Conservation (phyloP, 1,140 invertebrate genomes). For the Sarcophaga bullata region DNA sequence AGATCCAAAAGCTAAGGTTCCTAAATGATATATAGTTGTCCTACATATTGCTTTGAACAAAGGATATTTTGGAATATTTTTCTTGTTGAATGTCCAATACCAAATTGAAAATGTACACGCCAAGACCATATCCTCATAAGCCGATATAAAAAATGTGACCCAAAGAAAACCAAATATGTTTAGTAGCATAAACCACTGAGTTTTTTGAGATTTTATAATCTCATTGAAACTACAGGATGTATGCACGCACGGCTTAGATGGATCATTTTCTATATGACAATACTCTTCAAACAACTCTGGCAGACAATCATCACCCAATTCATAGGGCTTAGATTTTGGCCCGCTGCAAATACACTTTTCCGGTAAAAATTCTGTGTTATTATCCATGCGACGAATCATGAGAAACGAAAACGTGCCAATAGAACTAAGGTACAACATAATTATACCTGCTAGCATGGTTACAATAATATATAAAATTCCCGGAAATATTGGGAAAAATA, state of each 20-base stretch:
- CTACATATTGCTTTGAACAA: slow-evolving; percentile 77
- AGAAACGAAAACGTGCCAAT: slow-evolving; percentile 73
- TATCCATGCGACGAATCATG: slow-evolving; percentile 60
- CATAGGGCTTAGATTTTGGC: slow-evolving; percentile 47
- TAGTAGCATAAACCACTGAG: slow-evolving; percentile 71
- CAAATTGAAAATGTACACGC: slow-evolving; percentile 89
- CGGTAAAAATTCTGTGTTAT: slow-evolving; percentile 56
- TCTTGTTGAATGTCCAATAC: slow-evolving; percentile 92
- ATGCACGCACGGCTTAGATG: slow-evolving; percentile 57
- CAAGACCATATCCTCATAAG: slow-evolving; percentile 88
- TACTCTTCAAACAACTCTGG: slow-evolving; percentile 68
- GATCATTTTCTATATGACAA: slow-evolving; percentile 64
- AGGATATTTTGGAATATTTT: slow-evolving; percentile 83
- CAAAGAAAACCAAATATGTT: slow-evolving; percentile 92
- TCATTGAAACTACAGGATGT: slow-evolving; percentile 71
- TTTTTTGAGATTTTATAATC: slow-evolving; percentile 67
- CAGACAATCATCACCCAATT: slow-evolving; percentile 68
- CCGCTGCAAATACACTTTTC: slow-evolving; percentile 66
- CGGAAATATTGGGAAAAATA: slow-evolving; percentile 92
- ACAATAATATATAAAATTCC: slow-evolving; percentile 83
- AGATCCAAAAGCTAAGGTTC: slow-evolving; percentile 93
- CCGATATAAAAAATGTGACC: slow-evolving; percentile 89
- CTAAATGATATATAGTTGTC: slow-evolving; percentile 86
- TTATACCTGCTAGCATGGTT: slow-evolving; percentile 76
- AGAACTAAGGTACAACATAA: slow-evolving; percentile 77